Evolutionary conservation across 1,140 invertebrate species (phyloP).

Genomic region (Drosophila nigrodunni): DNA sequence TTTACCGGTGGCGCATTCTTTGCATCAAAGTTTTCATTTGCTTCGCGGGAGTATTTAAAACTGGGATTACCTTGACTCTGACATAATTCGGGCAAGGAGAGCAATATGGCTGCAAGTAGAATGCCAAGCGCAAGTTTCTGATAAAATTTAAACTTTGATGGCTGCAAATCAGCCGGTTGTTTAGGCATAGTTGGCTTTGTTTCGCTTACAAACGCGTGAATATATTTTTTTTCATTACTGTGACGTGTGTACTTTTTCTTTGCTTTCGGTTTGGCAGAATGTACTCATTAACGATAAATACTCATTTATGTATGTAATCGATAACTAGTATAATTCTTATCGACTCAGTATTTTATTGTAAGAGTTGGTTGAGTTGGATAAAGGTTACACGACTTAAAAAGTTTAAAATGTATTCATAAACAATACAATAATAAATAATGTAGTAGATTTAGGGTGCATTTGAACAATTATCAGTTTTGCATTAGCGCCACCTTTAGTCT

Average conservation of each 20-base stretch:
- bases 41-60: constrained; percentile 90
- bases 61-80: constrained; percentile 85
- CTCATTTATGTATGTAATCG: too few relatives aligned
- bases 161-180: constrained; percentile 57
- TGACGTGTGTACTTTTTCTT: constrained; percentile 74
- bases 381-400: too few relatives aligned
- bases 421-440: too few relatives aligned
- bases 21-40: constrained; percentile 86
- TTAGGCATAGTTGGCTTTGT: constrained; percentile 51
- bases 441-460: too few relatives aligned
- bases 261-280: constrained; percentile 10
- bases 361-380: too few relatives aligned
- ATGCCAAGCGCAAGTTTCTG: constrained; percentile 61
- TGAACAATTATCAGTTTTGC: too few relatives aligned
- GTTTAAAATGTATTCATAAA: too few relatives aligned
- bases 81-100: constrained; percentile 69
- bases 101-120: constrained; percentile 56
- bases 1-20: constrained; percentile 58
- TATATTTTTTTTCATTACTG: constrained; percentile 43
- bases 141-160: constrained; percentile 58
- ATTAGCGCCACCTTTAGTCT: too few relatives aligned
- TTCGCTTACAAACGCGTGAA: constrained; percentile 25
- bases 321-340: too few relatives aligned
- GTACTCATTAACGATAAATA: too few relatives aligned
- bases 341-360: too few relatives aligned